These are phyloP conservation scores for Podargus strigoides DNA, from an alignment of 2,797 vertebrate species.

Conservation along the genomic window DNA sequence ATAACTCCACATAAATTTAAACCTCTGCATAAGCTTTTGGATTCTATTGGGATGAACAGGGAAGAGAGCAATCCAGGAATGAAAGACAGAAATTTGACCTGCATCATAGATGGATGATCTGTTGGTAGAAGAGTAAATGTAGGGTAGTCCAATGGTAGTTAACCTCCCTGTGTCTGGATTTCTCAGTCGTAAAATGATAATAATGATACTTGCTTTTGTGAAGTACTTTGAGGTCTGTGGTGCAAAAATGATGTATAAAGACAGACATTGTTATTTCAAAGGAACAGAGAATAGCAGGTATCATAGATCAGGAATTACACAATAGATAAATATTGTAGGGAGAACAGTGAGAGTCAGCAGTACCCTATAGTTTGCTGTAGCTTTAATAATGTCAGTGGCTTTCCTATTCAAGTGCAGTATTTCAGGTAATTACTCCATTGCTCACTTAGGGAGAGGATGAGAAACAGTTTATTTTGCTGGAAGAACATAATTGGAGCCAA, in stretches of 20 bases:
- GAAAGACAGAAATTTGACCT: conserved; percentile 10
- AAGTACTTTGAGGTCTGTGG: not conserved
- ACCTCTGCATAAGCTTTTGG: not conserved
- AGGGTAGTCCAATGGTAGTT: not conserved
- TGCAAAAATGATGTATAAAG: not conserved
- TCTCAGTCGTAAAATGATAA: not conserved
- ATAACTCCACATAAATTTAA: conserved; percentile 49
- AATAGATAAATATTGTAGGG: not conserved
- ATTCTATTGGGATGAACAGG: not conserved
- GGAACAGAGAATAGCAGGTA: not conserved
- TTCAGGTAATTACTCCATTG: not conserved
- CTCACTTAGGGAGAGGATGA: not conserved
- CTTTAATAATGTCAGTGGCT: not conserved
- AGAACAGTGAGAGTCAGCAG: not conserved
- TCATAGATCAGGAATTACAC: not conserved
- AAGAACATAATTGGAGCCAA: not conserved
- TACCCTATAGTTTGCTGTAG: not conserved
- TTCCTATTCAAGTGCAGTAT: not conserved
- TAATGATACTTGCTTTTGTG: not conserved
- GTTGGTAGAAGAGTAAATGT: not conserved
- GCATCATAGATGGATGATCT: not conserved
- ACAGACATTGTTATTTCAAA: conserved; percentile 23
- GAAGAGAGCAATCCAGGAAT: not conserved
- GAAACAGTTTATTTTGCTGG: not conserved
- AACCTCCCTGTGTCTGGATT: not conserved